Evolutionary conservation across 2,113 vertebrate species (phyloP).

Genomic region (Pseudopipra pipra): DNA sequence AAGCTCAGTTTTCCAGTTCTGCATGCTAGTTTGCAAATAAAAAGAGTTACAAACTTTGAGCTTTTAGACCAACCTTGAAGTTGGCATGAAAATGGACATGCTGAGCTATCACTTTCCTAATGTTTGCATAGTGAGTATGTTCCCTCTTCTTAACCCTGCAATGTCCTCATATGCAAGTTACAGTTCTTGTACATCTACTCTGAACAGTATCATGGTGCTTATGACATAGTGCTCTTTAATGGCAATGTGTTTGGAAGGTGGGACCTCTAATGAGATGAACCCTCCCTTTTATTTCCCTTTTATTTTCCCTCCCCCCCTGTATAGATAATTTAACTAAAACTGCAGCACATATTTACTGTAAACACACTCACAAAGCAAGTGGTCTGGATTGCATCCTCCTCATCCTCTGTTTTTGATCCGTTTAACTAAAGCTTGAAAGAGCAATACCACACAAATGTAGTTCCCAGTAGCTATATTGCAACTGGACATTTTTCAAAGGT

Average conservation of each 20-base stretch:
- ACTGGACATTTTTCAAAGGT: not conserved
- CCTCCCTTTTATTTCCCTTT: not conserved
- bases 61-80: constrained; percentile 27
- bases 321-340: not conserved
- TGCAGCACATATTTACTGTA: not conserved
- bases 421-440: not conserved
- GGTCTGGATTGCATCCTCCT: not conserved
- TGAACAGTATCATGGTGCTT: not conserved
- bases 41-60: not conserved
- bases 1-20: constrained; percentile 33
- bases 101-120: not conserved
- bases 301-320: not conserved
- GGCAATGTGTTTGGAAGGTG: not conserved
- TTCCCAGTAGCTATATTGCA: not conserved
- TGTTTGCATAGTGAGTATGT: not conserved
- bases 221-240: not conserved
- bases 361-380: not conserved
- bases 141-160: not conserved
- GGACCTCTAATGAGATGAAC: not conserved
- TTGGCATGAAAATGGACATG: not conserved
- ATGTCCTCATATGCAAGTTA: not conserved
- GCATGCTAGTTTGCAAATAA: constrained; percentile 33
- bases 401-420: not conserved
- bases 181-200: not conserved
- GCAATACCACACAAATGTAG: not conserved